Conservation (phyloP, 2,113 vertebrate species). For the Strix aluco region DNA sequence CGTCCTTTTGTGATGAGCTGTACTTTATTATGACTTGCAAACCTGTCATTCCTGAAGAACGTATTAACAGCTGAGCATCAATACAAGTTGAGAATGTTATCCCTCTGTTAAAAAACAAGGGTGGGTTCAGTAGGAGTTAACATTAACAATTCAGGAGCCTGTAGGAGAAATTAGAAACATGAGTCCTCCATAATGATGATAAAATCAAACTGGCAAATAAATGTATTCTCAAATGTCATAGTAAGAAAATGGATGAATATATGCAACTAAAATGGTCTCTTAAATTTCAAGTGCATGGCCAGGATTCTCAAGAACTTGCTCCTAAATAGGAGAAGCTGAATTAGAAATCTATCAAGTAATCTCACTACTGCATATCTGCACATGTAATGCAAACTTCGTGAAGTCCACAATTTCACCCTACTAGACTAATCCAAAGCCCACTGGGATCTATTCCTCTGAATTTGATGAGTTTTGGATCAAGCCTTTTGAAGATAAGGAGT, state of each 20-base stretch:
- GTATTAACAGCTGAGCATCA: background rate
- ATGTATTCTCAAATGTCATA: constrained; percentile 46
- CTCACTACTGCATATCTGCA: constrained; percentile 12
- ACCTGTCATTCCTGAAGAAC: background rate
- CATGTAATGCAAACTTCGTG: constrained; percentile 50
- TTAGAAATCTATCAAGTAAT: constrained; percentile 63
- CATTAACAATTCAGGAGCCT: constrained; percentile 73
- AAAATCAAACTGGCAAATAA: constrained; percentile 63
- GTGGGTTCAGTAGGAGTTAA: constrained; percentile 69
- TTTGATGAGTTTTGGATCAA: constrained; percentile 70
- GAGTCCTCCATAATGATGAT: constrained; percentile 65
- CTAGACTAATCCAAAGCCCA: constrained; percentile 65
- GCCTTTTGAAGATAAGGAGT: constrained; percentile 62
- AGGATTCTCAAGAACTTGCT: constrained; percentile 58
- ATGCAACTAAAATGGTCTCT: constrained; percentile 59
- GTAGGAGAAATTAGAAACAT: constrained; percentile 72
- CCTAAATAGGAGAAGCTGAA: constrained; percentile 39
- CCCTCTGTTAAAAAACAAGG: constrained; percentile 47
- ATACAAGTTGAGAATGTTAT: constrained; percentile 4
- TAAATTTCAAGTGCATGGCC: constrained; percentile 58
- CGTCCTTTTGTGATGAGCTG: background rate
- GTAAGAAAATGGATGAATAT: constrained; percentile 34
- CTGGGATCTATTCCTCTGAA: constrained; percentile 59
- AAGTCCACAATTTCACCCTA: constrained; percentile 63
- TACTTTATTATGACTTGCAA: constrained; percentile 14